Percentiles rank a stretch among this genome's conserved stretches.
These are phyloP conservation scores for Papio anubis DNA, from an alignment of 2,113 vertebrate genomes.

Conservation along the genomic window DNA sequence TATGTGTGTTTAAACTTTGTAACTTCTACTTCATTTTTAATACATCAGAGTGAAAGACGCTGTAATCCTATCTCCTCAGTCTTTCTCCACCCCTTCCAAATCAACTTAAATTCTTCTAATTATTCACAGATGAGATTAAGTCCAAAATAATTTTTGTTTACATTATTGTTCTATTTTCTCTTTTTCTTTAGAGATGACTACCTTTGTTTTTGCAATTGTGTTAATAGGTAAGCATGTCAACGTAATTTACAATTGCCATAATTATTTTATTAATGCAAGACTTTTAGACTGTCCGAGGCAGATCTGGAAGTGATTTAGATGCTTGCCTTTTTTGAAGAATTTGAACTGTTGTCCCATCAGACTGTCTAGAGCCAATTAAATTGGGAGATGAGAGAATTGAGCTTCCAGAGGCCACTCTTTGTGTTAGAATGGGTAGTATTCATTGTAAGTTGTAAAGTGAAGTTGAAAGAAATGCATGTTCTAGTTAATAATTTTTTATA, in stretches of 20 bases:
- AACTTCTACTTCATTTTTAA: slow-evolving; percentile 51
- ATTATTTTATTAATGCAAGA: slow-evolving; percentile 54
- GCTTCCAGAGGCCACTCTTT: neutral
- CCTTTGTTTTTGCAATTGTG: neutral
- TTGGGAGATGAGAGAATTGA: slow-evolving; percentile 22
- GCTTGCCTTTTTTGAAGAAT: slow-evolving; percentile 41
- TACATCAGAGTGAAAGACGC: slow-evolving; percentile 43
- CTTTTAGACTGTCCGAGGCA: slow-evolving; percentile 33
- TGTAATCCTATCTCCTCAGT: slow-evolving; percentile 45
- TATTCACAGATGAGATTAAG: slow-evolving; percentile 58
- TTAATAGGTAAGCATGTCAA: slow-evolving; percentile 9
- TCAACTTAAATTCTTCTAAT: slow-evolving; percentile 40
- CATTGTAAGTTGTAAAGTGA: neutral
- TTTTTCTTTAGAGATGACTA: neutral
- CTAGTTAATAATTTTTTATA: neutral
- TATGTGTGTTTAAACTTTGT: slow-evolving; percentile 24
- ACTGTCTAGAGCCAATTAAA: neutral
- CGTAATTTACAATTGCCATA: neutral
- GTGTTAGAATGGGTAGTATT: neutral
- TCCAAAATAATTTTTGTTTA: neutral
- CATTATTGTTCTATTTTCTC: neutral
- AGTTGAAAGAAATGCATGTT: slow-evolving; percentile 17
- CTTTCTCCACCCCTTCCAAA: slow-evolving; percentile 38
- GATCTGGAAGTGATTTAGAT: slow-evolving; percentile 63
- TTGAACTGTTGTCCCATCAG: slow-evolving; percentile 41